These are phyloP conservation scores for Salvator merianae DNA, from an alignment of 2,113 vertebrate genomes.

Conservation along the genomic window DNA sequence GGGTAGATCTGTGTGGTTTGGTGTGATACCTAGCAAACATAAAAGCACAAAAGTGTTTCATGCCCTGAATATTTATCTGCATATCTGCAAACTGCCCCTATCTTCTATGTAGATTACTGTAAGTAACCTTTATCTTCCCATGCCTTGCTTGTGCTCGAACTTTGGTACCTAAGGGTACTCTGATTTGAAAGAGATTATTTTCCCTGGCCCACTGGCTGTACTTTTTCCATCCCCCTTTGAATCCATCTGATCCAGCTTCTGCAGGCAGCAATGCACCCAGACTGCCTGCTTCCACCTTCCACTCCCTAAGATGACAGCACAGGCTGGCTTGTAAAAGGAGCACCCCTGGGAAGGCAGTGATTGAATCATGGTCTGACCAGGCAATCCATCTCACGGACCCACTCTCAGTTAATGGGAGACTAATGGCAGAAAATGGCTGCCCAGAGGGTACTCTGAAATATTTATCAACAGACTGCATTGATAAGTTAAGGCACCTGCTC, in stretches of 20 bases:
- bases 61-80: neutral
- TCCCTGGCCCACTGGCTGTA: neutral
- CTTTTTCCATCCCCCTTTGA: neutral
- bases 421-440: conserved; percentile 15
- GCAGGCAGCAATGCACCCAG: neutral
- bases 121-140: neutral
- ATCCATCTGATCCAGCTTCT: neutral
- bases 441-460: conserved; percentile 21
- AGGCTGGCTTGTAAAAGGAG: neutral
- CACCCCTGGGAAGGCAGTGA: conserved; percentile 13
- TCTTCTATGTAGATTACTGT: neutral
- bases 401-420: conserved; percentile 6
- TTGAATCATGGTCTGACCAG: conserved; percentile 17
- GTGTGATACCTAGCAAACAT: too few species aligned
- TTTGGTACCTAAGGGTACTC: too few species aligned
- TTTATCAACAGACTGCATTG: conserved; percentile 1
- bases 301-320: neutral
- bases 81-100: neutral
- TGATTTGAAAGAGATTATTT: neutral
- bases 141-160: neutral
- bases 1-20: too few species aligned
- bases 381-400: neutral
- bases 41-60: too few species aligned
- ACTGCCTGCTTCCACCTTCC: neutral
- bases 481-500: conserved; percentile 22